These are phyloP conservation scores for Laticauda laticaudata DNA, from an alignment of 2,113 vertebrate species.

Conservation along the genomic window DNA sequence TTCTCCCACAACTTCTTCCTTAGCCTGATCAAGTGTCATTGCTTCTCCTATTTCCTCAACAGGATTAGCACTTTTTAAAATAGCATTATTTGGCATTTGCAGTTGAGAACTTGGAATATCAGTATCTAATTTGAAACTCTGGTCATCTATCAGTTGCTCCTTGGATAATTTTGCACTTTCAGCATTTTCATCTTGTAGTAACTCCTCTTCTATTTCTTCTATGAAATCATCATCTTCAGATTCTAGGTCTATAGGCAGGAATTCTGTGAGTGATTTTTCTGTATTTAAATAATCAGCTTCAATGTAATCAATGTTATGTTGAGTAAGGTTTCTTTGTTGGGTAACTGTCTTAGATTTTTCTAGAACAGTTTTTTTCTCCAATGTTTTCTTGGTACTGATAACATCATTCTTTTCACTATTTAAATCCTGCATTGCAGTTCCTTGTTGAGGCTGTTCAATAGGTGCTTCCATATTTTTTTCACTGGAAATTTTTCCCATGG, in stretches of 20 bases:
- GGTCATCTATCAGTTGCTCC: conserved; percentile 14
- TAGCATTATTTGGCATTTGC: conserved; percentile 8
- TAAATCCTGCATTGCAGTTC: conserved; percentile 32
- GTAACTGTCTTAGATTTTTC: conserved; percentile 1
- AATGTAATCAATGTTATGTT: neutral
- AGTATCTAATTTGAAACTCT: neutral
- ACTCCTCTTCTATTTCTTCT: conserved; percentile 57
- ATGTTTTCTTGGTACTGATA: conserved; percentile 29
- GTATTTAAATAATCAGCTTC: conserved; percentile 6
- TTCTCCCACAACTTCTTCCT: neutral
- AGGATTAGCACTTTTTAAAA: conserved; percentile 17
- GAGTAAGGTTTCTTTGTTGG: conserved; percentile 11
- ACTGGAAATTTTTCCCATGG: conserved; percentile 10
- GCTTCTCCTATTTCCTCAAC: conserved; percentile 29
- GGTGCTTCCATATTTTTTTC: neutral
- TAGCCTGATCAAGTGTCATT: conserved; percentile 7
- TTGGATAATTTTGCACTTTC: conserved; percentile 59
- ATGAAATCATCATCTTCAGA: conserved; percentile 38
- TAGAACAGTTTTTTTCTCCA: conserved; percentile 25
- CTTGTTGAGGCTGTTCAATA: neutral
- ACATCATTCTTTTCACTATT: conserved; percentile 17
- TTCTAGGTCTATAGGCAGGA: conserved; percentile 6
- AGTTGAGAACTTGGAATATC: conserved; percentile 19
- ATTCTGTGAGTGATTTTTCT: conserved; percentile 15
- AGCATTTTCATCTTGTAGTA: conserved; percentile 94